These are phyloP conservation scores for Polymixis flavicincta DNA, from an alignment of 2,888 invertebrate genomes.

Conservation along the genomic window DNA sequence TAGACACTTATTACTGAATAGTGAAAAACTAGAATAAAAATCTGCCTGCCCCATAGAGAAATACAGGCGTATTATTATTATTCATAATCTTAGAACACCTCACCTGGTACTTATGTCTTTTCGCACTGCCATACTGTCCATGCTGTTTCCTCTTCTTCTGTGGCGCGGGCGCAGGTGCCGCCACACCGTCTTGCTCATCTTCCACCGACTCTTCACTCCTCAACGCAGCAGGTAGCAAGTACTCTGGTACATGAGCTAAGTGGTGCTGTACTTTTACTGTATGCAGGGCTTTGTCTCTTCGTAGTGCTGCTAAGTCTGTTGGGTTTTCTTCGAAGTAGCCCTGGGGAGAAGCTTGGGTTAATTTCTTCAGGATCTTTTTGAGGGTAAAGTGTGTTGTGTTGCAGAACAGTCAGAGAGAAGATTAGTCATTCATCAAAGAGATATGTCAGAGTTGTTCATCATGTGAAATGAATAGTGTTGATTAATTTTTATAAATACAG, in stretches of 20 bases:
- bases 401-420: constrained; percentile 85
- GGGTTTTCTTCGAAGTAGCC: constrained; percentile 98
- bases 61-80: not conserved
- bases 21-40: not conserved
- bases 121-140: constrained; percentile 80
- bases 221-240: constrained; percentile 95
- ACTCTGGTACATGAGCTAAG: constrained; percentile 97
- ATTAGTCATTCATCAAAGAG: constrained; percentile 88
- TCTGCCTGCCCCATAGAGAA: not conserved
- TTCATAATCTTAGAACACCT: constrained; percentile 15
- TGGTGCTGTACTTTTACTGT: constrained; percentile 96
- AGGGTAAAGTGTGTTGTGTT: not conserved
- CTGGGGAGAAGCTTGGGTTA: constrained; percentile 77
- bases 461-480: constrained; percentile 52
- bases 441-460: constrained; percentile 81
- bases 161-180: constrained; percentile 65
- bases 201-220: constrained; percentile 91
- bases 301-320: constrained; percentile 95
- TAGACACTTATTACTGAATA: not conserved
- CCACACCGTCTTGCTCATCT: constrained; percentile 71
- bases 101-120: constrained; percentile 87
- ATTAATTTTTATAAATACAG: not conserved
- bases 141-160: constrained; percentile 80
- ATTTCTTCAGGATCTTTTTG: not conserved
- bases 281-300: constrained; percentile 96